Conservation (phyloP, 2,113 vertebrate species). For the Zingel zingel region DNA sequence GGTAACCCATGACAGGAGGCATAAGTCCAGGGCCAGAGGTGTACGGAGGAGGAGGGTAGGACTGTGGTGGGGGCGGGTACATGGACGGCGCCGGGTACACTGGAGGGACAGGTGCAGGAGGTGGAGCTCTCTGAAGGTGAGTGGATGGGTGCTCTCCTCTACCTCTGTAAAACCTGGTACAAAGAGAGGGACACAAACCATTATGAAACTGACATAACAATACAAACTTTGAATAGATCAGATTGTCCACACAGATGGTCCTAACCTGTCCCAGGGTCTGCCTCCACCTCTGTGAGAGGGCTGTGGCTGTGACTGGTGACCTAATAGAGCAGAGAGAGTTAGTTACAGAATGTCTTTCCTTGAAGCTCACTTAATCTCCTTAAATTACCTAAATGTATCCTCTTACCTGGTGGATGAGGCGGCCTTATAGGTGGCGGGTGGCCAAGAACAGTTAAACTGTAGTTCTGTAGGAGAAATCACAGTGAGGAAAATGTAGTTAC, state of each 20-base stretch:
- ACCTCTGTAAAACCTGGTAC: constrained; percentile 62
- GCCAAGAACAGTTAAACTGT: constrained; percentile 89
- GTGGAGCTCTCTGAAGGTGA: constrained; percentile 56
- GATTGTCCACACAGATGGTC: not conserved
- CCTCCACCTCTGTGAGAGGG: constrained; percentile 67
- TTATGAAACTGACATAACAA: not conserved
- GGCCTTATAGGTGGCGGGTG: constrained; percentile 84
- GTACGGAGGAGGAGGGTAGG: constrained; percentile 73
- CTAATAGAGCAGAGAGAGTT: constrained; percentile 45
- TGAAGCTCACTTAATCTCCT: not conserved
- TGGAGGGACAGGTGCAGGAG: constrained; percentile 54
- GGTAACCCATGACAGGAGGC: constrained; percentile 90
- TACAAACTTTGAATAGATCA: not conserved
- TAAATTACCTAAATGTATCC: constrained; percentile 66
- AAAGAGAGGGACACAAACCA: not conserved
- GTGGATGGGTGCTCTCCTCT: constrained; percentile 63
- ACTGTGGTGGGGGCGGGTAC: constrained; percentile 73
- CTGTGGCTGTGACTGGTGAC: constrained; percentile 64
- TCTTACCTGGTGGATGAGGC: constrained; percentile 68
- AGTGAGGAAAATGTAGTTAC: not conserved
- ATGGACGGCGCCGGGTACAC: constrained; percentile 65
- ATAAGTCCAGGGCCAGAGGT: constrained; percentile 87
- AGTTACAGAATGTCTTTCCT: not conserved
- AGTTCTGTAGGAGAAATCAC: constrained; percentile 82
- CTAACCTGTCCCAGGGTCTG: constrained; percentile 78